Conservation (phyloP, 2,113 vertebrate genomes). For the Psophia crepitans region DNA sequence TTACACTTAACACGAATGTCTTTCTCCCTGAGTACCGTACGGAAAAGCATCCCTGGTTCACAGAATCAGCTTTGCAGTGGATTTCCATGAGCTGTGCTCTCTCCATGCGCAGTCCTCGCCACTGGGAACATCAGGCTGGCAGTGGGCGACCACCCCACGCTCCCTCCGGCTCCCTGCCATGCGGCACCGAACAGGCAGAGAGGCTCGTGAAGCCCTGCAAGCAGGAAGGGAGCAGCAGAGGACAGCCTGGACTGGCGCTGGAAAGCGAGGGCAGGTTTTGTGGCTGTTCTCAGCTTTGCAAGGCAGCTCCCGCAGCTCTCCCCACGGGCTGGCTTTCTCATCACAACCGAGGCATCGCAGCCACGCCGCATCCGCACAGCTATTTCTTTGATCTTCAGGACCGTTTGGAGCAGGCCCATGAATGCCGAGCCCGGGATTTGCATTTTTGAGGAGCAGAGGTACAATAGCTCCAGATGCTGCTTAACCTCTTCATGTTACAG, state of each 20-base stretch:
- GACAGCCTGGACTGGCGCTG: not conserved
- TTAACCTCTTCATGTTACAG: not conserved
- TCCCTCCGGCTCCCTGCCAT: not conserved
- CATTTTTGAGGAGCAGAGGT: not conserved
- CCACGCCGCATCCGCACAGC: fast-evolving
- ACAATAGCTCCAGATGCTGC: not conserved
- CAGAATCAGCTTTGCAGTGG: not conserved
- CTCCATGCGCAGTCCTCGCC: not conserved
- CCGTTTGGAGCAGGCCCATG: not conserved
- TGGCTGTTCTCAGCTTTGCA: not conserved
- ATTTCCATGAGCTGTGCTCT: not conserved
- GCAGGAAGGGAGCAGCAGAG: not conserved
- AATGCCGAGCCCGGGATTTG: not conserved
- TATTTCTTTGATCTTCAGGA: not conserved
- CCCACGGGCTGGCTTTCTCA: not conserved
- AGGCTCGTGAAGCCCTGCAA: not conserved
- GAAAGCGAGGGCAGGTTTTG: not conserved
- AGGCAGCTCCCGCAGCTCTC: not conserved
- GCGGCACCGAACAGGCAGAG: fast-evolving
- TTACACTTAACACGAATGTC: not conserved
- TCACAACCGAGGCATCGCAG: not conserved
- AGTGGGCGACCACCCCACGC: fast-evolving
- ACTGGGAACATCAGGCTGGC: not conserved
- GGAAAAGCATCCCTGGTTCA: not conserved
- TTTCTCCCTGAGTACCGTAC: not conserved